Conservation (phyloP, 2,113 vertebrate species). For the Phainopepla nitens region DNA sequence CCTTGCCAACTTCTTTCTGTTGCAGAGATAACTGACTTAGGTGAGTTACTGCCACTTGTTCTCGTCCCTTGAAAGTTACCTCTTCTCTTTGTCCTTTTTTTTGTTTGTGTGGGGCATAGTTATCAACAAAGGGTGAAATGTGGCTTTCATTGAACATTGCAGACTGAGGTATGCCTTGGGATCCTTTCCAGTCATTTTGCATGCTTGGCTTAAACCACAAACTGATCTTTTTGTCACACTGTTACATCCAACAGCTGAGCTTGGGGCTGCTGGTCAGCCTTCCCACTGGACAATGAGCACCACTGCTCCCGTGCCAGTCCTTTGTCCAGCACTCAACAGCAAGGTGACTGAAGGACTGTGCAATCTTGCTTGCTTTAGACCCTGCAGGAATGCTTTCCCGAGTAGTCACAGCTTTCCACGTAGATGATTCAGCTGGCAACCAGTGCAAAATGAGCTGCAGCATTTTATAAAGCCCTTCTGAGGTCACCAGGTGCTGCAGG, state of each 20-base stretch:
- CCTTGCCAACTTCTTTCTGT: constrained; percentile 72
- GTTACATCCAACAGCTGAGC: neutral
- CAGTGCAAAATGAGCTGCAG: neutral
- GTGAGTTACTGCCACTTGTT: constrained; percentile 71
- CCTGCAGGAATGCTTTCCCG: neutral
- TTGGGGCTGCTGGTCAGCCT: neutral
- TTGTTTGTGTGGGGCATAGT: neutral
- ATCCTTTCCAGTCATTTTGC: neutral
- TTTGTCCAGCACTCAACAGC: neutral
- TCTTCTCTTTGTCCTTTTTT: neutral
- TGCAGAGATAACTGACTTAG: constrained; percentile 81
- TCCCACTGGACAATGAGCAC: neutral
- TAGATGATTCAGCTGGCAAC: neutral
- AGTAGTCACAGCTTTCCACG: neutral
- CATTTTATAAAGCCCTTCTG: neutral
- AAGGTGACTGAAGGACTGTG: neutral
- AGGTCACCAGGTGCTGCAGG: neutral
- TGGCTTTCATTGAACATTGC: neutral
- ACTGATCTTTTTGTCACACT: accelerated
- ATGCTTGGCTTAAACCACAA: neutral
- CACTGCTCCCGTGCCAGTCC: neutral
- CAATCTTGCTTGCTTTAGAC: neutral
- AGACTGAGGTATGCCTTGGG: neutral
- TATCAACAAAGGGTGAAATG: neutral
- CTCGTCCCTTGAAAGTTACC: neutral